Percentiles rank a stretch among this genome's conserved stretches.
Evolutionary conservation across 1,140 invertebrate genomes (phyloP).

Genomic region (Listronotus bonariensis): DNA sequence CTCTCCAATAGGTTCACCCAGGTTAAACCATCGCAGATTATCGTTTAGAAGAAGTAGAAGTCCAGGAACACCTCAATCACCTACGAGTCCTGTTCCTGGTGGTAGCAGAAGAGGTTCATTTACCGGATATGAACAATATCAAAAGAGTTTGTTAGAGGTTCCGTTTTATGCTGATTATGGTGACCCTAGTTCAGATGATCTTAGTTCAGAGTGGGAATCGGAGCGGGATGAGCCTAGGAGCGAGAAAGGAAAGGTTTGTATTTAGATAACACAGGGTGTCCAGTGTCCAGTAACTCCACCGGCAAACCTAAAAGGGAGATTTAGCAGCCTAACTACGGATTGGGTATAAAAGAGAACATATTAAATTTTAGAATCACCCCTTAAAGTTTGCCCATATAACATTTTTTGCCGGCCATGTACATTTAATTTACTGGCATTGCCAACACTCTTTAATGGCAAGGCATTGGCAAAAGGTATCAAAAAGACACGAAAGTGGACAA

Average conservation of each 20-base stretch:
- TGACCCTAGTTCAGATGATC: constrained; percentile 83
- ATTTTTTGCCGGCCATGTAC: too few relatives aligned
- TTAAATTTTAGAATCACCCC: too few relatives aligned
- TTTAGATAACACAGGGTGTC: too few relatives aligned
- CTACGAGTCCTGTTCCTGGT: constrained; percentile 35
- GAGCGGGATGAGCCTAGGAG: constrained; percentile 64
- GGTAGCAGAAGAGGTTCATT: constrained; percentile 50
- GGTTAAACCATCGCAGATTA: constrained; percentile 38
- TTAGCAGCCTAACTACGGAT: too few relatives aligned
- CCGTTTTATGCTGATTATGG: constrained; percentile 76
- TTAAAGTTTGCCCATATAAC: too few relatives aligned
- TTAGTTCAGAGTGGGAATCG: constrained; percentile 88
- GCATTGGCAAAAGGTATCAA: too few relatives aligned
- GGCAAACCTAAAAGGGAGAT: too few relatives aligned
- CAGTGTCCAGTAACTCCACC: too few relatives aligned
- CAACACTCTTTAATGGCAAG: too few relatives aligned
- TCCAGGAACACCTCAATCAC: constrained; percentile 46
- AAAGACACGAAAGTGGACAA: too few relatives aligned
- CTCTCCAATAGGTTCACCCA: constrained; percentile 36
- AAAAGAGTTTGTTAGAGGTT: constrained; percentile 73
- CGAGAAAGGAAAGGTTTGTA: constrained; percentile 26
- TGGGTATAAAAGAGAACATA: too few relatives aligned
- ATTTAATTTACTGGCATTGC: too few relatives aligned
- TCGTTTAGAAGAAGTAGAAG: constrained; percentile 42
- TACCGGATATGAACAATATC: constrained; percentile 79